Evolutionary conservation across 2,113 vertebrate genomes (phyloP), one percentile per base, ranked within the genome.

Genomic region (Thryonomys swinderianus): DNA sequence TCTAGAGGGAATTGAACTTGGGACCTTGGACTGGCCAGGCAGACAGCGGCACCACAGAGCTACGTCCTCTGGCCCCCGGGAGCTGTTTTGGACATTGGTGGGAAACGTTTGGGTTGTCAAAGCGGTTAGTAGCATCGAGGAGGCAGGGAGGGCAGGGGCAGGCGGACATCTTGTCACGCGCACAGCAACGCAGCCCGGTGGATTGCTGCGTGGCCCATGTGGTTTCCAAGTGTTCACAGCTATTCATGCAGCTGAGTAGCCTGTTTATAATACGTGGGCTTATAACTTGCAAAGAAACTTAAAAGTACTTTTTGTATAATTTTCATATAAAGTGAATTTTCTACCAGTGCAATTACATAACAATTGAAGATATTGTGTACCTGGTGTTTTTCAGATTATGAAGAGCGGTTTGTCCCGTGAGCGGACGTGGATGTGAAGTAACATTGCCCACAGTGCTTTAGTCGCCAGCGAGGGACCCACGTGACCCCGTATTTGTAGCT

Each of bases 231-330:
- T 89, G 30, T 93, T 89, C 1, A 67, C 17, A 74, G 51, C 32
- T 85, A 90, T 71, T 83, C 55, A 37, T 42, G 40, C 69, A 59
- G 62, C 42, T 93, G 69, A 74, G 84, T 93, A 86, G 85, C 10
- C 48, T 93, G 67, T 74, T 79, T 90, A 80, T 79, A 88, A 81
- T 96, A 85, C 21, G 81, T 93, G 48, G 25, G 27, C 13, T 96
- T 92, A 85, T 90, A 85, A 94, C 94, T 76, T 92, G 79, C 51
- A 91, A 94, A 88, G 53, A 91, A 64, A 83, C 16, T 88, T 25
- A 48, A 90, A n/a, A 81, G 90, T 89, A 91, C 13, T 83, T 92
- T 90, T 34, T 42, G 67, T 66, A 91, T 64, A 32, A 61, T 76
- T 88, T 96, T 79, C 91, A 67, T 78, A 82, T 85, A 84, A 4